phyloP scores from a whole-genome alignment of 2,797 vertebrate species.

The Ctenochaetus hawaiiensis region DNA sequence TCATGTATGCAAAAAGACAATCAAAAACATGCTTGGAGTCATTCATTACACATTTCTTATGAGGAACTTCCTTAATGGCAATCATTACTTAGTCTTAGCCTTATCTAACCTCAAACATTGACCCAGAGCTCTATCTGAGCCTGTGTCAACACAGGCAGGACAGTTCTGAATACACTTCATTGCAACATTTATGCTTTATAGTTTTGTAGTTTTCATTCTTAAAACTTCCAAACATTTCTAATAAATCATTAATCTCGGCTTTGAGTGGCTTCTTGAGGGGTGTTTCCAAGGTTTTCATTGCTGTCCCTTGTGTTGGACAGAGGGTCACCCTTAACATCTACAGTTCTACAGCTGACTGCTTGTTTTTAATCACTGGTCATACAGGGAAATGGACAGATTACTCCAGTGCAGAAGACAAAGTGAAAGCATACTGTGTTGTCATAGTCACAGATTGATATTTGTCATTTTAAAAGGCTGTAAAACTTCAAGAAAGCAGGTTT shows the following conservation, averaged over 20 bases:
- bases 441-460: not conserved
- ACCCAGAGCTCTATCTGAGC: not conserved
- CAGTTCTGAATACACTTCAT: not conserved
- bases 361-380: not conserved
- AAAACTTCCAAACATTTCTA: not conserved
- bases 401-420: too few species aligned
- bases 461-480: not conserved
- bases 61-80: constrained; percentile 27
- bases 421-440: not conserved
- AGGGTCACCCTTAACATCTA: not conserved
- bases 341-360: not conserved
- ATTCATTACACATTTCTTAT: constrained; percentile 27
- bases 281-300: not conserved
- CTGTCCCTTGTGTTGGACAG: not conserved
- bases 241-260: not conserved
- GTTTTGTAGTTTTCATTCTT: not conserved
- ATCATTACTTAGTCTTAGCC: constrained; percentile 37
- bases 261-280: not conserved
- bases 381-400: too few species aligned
- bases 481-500: not conserved
- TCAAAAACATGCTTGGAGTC: constrained; percentile 18
- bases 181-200: not conserved
- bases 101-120: constrained; percentile 28
- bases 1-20: constrained; percentile 28
- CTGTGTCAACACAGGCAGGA: not conserved